These are phyloP conservation scores for Meloidogyne hapla DNA, from an alignment of 1,140 invertebrate species.

Conservation along the genomic window DNA sequence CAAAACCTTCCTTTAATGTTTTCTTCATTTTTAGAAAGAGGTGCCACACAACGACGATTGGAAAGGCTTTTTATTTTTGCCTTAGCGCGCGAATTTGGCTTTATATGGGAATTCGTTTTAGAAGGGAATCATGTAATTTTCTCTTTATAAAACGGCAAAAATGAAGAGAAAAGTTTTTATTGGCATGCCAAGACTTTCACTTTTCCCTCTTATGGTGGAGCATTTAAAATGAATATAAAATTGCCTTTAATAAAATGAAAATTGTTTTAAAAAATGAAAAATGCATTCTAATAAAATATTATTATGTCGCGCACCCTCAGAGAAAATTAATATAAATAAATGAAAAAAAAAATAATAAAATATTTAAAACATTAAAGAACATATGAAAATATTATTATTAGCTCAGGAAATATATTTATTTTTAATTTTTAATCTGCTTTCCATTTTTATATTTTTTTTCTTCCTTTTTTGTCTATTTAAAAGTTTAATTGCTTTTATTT, in stretches of 20 bases:
- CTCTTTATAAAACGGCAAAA: neutral
- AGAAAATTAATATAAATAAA: neutral
- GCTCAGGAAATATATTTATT: neutral
- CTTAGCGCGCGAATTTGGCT: neutral
- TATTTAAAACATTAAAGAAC: neutral
- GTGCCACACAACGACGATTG: neutral
- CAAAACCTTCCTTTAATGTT: neutral
- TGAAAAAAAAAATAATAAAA: no score
- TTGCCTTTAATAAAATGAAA: neutral
- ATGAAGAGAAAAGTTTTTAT: neutral
- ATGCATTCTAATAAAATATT: no score
- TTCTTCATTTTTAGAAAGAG: neutral
- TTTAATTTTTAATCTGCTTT: neutral
- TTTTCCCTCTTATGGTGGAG: neutral
- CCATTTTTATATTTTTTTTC: neutral
- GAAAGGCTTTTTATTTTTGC: neutral
- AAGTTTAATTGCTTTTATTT: slow-evolving; percentile 1
- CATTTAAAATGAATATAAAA: neutral
- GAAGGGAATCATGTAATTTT: neutral
- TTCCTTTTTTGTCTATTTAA: neutral
- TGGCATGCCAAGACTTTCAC: neutral
- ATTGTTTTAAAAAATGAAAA: neutral
- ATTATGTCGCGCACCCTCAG: neutral
- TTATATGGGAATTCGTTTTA: neutral
- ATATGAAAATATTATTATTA: no score